Evolutionary conservation across 2,888 invertebrate genomes (phyloP).

Genomic region (Elegia similella): DNA sequence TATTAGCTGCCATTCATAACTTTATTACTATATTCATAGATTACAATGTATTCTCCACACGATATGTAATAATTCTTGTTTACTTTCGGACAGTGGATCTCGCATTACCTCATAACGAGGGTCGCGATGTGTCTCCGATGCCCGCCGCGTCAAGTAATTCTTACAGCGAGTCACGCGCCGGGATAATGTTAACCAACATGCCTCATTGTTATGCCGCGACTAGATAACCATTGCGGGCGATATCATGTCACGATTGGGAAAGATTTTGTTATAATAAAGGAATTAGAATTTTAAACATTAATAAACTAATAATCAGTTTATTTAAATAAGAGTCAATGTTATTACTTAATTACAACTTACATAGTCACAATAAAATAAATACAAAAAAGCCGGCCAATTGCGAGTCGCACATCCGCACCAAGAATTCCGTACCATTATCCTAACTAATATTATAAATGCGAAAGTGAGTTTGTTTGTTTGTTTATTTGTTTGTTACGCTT

Average conservation of each 20-base stretch:
- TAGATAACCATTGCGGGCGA: constrained; percentile 26
- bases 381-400: too few species aligned
- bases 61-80: constrained; percentile 26
- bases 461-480: too few species aligned
- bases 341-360: too few species aligned
- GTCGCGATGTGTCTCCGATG: constrained; percentile 20
- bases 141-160: constrained; percentile 29
- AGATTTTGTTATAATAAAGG: neutral
- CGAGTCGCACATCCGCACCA: too few species aligned
- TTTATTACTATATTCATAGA: neutral
- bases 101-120: constrained; percentile 28
- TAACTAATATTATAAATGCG: too few species aligned
- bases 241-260: constrained; percentile 1
- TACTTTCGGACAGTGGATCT: constrained; percentile 19
- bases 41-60: neutral
- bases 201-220: constrained; percentile 31
- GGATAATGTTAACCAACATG: constrained; percentile 35
- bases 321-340: too few species aligned
- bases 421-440: too few species aligned
- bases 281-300: too few species aligned
- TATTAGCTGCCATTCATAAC: too few species aligned
- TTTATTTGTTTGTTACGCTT: too few species aligned
- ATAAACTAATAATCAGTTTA: too few species aligned
- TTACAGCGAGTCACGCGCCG: constrained; percentile 37
- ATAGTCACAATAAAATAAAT: too few species aligned